A percentile compares a stretch with the other conserved stretches of the same genome.
These are phyloP conservation scores for Eurytoma californica DNA, from an alignment of 2,888 invertebrate genomes.

Conservation along the genomic window DNA sequence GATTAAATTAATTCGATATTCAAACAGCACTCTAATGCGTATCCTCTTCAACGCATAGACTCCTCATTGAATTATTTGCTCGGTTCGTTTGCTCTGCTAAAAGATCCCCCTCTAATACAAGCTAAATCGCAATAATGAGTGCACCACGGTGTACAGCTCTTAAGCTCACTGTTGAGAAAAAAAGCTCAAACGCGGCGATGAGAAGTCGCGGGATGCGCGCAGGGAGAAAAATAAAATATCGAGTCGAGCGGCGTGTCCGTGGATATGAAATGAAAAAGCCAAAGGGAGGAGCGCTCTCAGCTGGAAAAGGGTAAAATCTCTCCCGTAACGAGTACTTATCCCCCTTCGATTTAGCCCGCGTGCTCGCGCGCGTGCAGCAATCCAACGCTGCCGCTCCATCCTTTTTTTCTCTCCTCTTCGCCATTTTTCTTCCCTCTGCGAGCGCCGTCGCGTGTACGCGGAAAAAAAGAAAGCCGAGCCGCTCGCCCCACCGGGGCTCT, in stretches of 20 bases:
- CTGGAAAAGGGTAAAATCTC: conserved; percentile 39
- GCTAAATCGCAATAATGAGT: no score
- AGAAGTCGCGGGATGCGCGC: not conserved
- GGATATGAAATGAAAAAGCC: conserved; percentile 1
- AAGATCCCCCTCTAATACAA: no score
- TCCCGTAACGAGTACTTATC: conserved; percentile 25
- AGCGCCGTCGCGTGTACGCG: not conserved
- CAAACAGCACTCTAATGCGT: no score
- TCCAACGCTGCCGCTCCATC: not conserved
- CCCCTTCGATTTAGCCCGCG: conserved; percentile 36
- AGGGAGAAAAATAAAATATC: conserved; percentile 13
- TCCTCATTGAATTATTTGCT: no score
- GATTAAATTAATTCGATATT: no score
- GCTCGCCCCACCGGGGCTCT: conserved; percentile 8
- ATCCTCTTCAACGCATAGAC: no score
- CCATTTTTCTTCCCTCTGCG: conserved; percentile 36
- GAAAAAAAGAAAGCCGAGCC: conserved; percentile 12
- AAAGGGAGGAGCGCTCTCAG: conserved; percentile 4
- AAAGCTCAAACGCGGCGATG: not conserved
- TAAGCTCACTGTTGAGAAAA: not conserved
- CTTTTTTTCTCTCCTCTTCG: conserved; percentile 6
- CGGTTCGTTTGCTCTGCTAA: no score
- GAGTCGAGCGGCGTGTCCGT: conserved; percentile 7
- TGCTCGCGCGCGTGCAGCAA: conserved; percentile 15
- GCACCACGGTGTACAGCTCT: not conserved